phyloP scores from a whole-genome alignment of 2,113 vertebrate species.

The Halcyon malimbica region DNA sequence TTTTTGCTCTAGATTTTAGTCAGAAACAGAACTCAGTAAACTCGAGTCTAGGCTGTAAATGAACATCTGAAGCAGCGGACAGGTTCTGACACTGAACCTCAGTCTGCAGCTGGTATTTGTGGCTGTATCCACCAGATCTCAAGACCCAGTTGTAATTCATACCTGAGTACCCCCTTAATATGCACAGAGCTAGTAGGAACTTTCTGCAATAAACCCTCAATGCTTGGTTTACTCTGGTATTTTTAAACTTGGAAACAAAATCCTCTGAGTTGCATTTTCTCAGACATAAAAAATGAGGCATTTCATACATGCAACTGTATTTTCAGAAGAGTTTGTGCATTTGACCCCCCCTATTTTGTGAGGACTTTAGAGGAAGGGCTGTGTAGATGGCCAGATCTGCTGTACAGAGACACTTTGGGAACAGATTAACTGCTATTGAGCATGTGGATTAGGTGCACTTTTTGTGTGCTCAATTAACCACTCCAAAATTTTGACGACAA shows the following conservation, averaged over 20 bases:
- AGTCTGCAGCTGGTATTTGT: not conserved
- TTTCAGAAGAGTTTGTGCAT: not conserved
- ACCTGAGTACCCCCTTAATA: not conserved
- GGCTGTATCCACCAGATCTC: not conserved
- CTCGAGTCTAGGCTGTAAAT: not conserved
- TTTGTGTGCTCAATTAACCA: not conserved
- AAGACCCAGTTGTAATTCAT: not conserved
- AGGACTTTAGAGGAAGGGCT: not conserved
- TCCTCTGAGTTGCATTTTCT: not conserved
- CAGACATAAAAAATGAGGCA: not conserved
- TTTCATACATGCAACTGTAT: accelerated
- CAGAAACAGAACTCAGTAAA: not conserved
- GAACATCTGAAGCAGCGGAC: not conserved
- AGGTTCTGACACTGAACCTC: not conserved
- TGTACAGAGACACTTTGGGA: not conserved
- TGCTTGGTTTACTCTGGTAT: not conserved
- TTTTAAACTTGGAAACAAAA: slow-evolving; percentile 1
- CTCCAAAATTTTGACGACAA: not conserved
- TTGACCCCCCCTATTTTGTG: not conserved
- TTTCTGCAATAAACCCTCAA: not conserved
- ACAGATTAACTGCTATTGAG: not conserved
- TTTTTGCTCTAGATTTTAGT: not conserved
- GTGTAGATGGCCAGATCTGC: not conserved
- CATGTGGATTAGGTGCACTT: not conserved
- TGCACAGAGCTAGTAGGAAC: too few relatives aligned